A percentile compares a stretch with the other conserved stretches of the same genome.
Conservation (phyloP, 2,113 vertebrate genomes). For the Penelope pileata region DNA sequence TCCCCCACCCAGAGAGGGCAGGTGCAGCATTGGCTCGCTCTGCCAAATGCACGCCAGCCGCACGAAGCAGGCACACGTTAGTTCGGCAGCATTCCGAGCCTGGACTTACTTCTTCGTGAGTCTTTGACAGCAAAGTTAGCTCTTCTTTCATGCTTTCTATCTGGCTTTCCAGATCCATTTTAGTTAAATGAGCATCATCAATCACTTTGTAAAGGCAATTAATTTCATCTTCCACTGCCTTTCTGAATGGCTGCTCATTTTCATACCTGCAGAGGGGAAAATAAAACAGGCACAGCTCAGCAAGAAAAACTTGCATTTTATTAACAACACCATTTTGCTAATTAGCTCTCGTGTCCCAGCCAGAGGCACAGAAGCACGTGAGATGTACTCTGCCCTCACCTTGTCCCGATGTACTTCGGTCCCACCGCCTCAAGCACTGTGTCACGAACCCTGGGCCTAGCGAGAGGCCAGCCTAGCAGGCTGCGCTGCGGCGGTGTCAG, state of each 20-base stretch:
- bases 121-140: constrained; percentile 81
- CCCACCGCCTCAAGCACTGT: neutral
- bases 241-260: constrained; percentile 90
- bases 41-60: neutral
- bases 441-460: neutral
- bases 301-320: neutral
- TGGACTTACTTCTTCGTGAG: constrained; percentile 87
- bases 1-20: neutral
- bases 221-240: constrained; percentile 92
- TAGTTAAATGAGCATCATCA: constrained; percentile 88
- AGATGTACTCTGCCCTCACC: neutral
- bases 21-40: neutral
- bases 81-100: neutral
- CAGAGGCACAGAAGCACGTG: neutral
- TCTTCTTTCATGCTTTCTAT: constrained; percentile 90
- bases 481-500: accelerated
- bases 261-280: constrained; percentile 81
- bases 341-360: neutral
- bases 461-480: neutral
- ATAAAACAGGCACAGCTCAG: neutral
- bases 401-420: neutral
- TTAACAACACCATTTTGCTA: neutral
- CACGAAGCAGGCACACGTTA: neutral
- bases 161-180: constrained; percentile 87
- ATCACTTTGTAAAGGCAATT: constrained; percentile 91